Percentiles rank a stretch among this genome's conserved stretches.
Conservation (phyloP, 1,140 invertebrate species). For the Procambarus virginalis region DNA sequence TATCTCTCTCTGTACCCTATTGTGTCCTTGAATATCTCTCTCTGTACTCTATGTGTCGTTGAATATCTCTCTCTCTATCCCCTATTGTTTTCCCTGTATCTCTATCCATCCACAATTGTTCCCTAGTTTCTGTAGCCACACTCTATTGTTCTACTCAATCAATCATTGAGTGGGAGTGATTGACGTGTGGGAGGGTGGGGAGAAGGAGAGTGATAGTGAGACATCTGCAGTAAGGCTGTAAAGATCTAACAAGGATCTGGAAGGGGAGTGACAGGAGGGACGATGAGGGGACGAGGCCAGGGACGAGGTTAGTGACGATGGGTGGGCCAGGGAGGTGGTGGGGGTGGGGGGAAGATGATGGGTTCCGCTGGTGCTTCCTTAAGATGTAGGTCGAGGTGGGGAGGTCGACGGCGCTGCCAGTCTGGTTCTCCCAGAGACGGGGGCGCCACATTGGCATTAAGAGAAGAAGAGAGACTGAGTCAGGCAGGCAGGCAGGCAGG, state of each 20-base stretch:
- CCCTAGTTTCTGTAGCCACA: too few species aligned
- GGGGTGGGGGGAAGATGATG: not conserved
- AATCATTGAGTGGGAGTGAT: not conserved
- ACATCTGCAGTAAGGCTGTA: not conserved
- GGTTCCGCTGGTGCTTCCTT: not conserved
- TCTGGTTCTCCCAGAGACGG: not conserved
- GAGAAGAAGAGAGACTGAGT: too few species aligned
- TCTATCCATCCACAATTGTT: too few species aligned
- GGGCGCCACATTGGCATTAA: not conserved
- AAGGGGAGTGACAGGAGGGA: not conserved
- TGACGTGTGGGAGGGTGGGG: not conserved
- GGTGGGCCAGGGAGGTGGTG: not conserved
- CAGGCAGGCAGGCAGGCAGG: too few species aligned
- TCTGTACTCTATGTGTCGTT: too few species aligned
- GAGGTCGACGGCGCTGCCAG: not conserved
- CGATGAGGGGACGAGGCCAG: not conserved
- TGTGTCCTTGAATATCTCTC: too few species aligned
- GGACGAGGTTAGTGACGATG: not conserved
- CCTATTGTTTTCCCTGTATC: too few species aligned
- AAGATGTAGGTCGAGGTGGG: conserved; percentile 8
- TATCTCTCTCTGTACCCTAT: too few species aligned
- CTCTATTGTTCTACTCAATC: too few species aligned
- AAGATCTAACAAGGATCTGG: not conserved
- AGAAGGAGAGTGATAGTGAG: not conserved
- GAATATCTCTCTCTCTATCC: too few species aligned